These are phyloP conservation scores for Scaptomyza reducta DNA, from an alignment of 2,888 invertebrate genomes.

Conservation along the genomic window DNA sequence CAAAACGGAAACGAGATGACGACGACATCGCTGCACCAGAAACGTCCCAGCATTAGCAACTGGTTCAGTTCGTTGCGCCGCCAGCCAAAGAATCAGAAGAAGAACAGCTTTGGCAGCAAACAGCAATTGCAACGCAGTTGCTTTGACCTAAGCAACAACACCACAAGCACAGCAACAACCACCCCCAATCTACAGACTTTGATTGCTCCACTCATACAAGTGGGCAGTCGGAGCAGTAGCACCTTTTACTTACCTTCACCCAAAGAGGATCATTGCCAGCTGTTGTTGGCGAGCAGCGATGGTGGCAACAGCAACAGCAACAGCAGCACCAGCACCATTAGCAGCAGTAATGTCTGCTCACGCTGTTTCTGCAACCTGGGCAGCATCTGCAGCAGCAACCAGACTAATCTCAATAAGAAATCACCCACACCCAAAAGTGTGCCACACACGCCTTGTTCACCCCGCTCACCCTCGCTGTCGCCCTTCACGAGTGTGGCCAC, in stretches of 20 bases:
- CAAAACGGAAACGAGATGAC: conserved; percentile 61
- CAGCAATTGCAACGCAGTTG: conserved; percentile 84
- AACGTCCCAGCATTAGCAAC: conserved; percentile 89
- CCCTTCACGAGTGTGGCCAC: conserved; percentile 66
- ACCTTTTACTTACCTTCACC: conserved; percentile 79
- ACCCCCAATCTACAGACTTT: background rate
- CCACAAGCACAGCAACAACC: background rate
- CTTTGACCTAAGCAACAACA: conserved; percentile 76
- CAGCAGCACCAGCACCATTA: conserved; percentile 60
- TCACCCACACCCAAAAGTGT: conserved; percentile 4
- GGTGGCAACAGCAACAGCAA: too few relatives aligned
- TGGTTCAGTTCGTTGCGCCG: conserved; percentile 93
- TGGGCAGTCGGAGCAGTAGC: conserved; percentile 67
- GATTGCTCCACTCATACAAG: background rate
- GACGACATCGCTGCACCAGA: conserved; percentile 85
- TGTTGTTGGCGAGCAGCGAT: conserved; percentile 49
- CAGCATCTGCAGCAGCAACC: background rate
- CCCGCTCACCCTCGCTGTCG: conserved; percentile 68
- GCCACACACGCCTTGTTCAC: conserved; percentile 42
- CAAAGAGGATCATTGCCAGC: conserved; percentile 60
- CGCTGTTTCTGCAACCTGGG: conserved; percentile 81
- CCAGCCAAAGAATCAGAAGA: conserved; percentile 82
- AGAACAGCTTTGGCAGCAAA: conserved; percentile 72
- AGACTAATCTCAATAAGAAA: conserved; percentile 5
- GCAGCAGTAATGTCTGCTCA: conserved; percentile 73